Conservation (phyloP, 2,797 vertebrate species). For the Aulostomus chinensis region DNA sequence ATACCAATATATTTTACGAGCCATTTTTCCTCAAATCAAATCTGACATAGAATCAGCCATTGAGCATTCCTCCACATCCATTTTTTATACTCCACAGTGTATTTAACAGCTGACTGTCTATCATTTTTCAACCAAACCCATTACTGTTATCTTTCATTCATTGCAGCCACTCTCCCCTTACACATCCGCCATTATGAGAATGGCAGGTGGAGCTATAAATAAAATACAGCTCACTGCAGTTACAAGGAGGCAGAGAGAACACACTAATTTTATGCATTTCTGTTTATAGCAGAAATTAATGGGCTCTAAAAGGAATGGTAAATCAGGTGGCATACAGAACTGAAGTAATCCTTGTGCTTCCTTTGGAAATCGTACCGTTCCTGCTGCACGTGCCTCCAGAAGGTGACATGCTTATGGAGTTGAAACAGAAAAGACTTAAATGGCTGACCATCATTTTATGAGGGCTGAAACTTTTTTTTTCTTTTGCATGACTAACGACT, state of each 20-base stretch:
- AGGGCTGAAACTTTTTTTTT: too few relatives aligned
- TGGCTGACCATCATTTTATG: too few relatives aligned
- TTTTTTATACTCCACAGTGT: conserved; percentile 14
- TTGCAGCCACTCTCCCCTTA: conserved; percentile 25
- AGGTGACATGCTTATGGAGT: too few relatives aligned
- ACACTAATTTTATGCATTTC: conserved; percentile 4
- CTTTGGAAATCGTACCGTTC: too few relatives aligned
- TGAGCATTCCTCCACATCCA: conserved; percentile 16
- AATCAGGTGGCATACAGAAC: neutral
- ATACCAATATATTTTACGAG: conserved; percentile 21
- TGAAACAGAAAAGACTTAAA: too few relatives aligned
- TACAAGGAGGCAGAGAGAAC: conserved; percentile 1
- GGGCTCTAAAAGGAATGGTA: conserved; percentile 13
- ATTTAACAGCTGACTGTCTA: conserved; percentile 21
- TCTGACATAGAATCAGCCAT: conserved; percentile 4
- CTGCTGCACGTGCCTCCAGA: too few relatives aligned
- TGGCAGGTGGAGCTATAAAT: conserved; percentile 21
- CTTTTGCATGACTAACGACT: too few relatives aligned
- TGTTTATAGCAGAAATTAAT: conserved; percentile 22
- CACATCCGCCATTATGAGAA: conserved; percentile 21
- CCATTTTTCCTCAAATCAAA: conserved; percentile 31
- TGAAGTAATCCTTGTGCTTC: too few relatives aligned
- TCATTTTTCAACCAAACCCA: conserved; percentile 22
- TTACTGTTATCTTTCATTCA: conserved; percentile 31
- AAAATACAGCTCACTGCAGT: conserved; percentile 9